Evolutionary conservation across 2,888 invertebrate species (phyloP).

Genomic region (Dolichopus griseipennis): DNA sequence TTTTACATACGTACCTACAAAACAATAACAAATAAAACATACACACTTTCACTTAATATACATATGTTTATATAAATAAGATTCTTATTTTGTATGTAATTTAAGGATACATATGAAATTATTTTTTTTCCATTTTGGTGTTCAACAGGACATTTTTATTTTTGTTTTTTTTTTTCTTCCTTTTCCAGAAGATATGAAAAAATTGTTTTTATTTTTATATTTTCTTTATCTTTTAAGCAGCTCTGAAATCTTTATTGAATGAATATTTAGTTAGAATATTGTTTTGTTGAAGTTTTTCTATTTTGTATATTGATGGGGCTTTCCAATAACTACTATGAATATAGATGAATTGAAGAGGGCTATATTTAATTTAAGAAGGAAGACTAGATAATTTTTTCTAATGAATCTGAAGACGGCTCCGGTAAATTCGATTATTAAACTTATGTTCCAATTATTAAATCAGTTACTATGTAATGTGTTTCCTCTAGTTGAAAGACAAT

Average conservation of each 20-base stretch:
- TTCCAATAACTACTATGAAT: no score
- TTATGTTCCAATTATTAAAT: no score
- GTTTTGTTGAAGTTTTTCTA: background rate
- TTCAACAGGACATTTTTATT: constrained; percentile 1
- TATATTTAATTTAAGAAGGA: no score
- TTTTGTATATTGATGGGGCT: no score
- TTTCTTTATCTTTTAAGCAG: background rate
- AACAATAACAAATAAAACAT: background rate
- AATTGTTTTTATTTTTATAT: background rate
- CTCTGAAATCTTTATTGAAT: background rate
- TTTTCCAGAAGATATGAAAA: background rate
- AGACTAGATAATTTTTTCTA: no score
- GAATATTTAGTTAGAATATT: background rate
- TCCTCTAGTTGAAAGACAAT: no score
- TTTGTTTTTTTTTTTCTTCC: background rate
- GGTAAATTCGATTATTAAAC: no score
- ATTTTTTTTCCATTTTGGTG: background rate
- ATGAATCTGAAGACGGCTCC: no score
- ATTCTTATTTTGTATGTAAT: background rate
- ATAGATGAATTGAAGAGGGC: no score
- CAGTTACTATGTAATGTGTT: no score
- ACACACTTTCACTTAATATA: background rate
- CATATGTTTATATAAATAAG: background rate
- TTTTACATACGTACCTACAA: no score
- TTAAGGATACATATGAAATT: background rate